Conservation (phyloP, 2,797 vertebrate genomes). For the Artibeus jamaicensis region DNA sequence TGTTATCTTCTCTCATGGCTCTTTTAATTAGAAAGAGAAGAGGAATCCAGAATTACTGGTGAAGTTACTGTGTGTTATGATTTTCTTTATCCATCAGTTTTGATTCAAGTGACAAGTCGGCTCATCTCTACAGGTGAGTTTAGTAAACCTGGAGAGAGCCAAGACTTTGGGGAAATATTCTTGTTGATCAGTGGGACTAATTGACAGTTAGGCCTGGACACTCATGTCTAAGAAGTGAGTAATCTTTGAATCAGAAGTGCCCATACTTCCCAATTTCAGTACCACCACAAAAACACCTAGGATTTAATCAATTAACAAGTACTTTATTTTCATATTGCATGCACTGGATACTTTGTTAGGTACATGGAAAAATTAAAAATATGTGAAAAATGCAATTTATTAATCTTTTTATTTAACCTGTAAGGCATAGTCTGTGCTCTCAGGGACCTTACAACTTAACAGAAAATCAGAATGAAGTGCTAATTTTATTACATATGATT, state of each 20-base stretch:
- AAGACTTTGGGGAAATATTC: background rate
- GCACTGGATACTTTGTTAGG: background rate
- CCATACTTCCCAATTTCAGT: background rate
- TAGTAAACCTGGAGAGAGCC: background rate
- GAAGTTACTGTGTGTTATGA: background rate
- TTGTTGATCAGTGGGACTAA: background rate
- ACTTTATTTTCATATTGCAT: background rate
- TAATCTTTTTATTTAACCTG: background rate
- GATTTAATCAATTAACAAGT: background rate
- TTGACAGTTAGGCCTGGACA: background rate
- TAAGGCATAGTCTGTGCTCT: background rate
- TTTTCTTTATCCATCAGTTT: background rate
- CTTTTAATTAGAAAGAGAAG: background rate
- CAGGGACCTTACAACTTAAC: background rate
- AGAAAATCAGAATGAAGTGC: background rate
- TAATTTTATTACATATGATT: background rate
- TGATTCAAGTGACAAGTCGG: background rate
- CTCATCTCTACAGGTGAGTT: background rate
- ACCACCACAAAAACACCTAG: background rate
- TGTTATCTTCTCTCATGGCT: slow-evolving; percentile 49
- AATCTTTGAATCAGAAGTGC: background rate
- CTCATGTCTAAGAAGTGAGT: background rate
- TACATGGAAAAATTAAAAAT: background rate
- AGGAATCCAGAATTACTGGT: background rate
- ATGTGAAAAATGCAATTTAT: background rate